Conservation (phyloP, 2,113 vertebrate species). For the Macrotis lagotis region DNA sequence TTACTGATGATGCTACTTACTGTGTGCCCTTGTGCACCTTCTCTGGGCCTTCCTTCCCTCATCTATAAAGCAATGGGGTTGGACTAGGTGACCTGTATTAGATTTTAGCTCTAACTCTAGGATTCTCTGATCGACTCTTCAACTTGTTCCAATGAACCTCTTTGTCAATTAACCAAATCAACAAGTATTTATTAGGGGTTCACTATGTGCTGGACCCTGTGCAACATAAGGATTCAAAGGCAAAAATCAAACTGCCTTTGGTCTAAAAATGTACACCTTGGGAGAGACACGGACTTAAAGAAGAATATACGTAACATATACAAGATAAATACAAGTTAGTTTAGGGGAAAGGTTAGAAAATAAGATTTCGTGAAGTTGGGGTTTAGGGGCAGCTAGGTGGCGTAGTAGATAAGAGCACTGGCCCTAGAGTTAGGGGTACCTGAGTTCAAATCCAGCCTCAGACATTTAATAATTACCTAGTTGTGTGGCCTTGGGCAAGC, state of each 20-base stretch:
- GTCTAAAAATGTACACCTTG: not conserved
- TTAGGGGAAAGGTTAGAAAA: not conserved
- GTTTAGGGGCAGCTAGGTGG: too few species aligned
- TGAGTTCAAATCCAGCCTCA: too few species aligned
- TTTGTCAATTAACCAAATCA: not conserved
- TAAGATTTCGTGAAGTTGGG: too few species aligned
- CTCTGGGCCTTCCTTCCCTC: not conserved
- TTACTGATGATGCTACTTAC: not conserved
- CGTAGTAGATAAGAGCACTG: too few species aligned
- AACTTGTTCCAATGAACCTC: not conserved
- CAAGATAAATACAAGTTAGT: not conserved
- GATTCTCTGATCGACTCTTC: not conserved
- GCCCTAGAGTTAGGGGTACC: too few species aligned
- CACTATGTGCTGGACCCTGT: not conserved
- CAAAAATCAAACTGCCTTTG: not conserved
- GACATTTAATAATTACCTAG: too few species aligned
- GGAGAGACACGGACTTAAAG: not conserved
- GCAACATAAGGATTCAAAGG: not conserved
- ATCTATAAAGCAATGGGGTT: not conserved
- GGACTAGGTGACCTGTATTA: not conserved
- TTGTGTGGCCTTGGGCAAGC: too few species aligned
- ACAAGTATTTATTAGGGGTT: not conserved
- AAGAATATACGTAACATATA: not conserved
- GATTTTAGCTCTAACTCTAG: not conserved
- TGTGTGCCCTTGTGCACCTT: not conserved